Conservation (phyloP, 2,797 vertebrate genomes). For the Onychomys arenicola region DNA sequence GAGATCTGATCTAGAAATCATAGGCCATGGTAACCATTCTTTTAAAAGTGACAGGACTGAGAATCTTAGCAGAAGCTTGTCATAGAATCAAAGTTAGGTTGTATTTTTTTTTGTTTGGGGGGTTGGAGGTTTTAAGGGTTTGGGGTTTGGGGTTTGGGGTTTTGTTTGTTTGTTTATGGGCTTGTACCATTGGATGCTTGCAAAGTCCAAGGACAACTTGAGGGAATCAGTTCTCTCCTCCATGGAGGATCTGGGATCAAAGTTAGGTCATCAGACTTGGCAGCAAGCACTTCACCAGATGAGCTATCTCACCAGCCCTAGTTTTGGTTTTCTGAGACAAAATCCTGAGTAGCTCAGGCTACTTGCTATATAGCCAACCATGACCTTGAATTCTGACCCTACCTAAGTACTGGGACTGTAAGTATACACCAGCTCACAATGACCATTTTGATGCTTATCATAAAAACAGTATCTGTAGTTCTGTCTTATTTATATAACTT, state of each 20-base stretch:
- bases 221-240: not conserved
- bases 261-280: not conserved
- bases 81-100: not conserved
- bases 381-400: not conserved
- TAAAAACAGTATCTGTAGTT: not conserved
- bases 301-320: not conserved
- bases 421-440: not conserved
- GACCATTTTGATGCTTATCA: not conserved
- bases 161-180: not conserved
- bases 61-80: not conserved
- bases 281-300: not conserved
- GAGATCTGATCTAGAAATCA: not conserved
- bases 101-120: not conserved
- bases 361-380: not conserved
- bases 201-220: not conserved
- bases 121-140: not conserved
- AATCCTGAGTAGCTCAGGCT: not conserved
- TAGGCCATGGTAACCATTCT: not conserved
- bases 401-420: not conserved
- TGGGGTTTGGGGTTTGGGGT: not conserved
- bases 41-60: not conserved
- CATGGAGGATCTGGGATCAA: not conserved
- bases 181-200: not conserved
- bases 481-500: not conserved
- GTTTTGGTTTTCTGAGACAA: not conserved